Evolutionary conservation across 1,140 invertebrate genomes (phyloP).

Genomic region (Drosophila serrata): DNA sequence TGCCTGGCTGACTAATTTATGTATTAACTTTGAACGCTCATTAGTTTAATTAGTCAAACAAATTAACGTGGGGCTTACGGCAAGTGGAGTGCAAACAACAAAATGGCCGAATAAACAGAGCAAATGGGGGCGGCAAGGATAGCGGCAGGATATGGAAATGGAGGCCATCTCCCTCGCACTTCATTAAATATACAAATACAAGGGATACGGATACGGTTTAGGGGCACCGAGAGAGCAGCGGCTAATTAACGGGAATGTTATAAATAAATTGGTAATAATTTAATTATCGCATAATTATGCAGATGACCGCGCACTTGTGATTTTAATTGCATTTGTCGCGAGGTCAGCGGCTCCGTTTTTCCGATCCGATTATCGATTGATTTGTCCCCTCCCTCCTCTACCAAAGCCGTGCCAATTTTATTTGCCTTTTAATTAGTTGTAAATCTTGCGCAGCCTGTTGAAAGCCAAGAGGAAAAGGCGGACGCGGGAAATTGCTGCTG

Average conservation of each 20-base stretch:
- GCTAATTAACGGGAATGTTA: conserved; percentile 37
- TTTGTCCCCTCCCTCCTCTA: background rate
- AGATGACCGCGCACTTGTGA: conserved; percentile 75
- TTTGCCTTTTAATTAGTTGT: conserved; percentile 77
- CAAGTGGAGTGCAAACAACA: conserved; percentile 80
- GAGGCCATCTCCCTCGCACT: conserved; percentile 52
- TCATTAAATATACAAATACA: conserved; percentile 77
- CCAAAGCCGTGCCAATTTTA: conserved; percentile 14
- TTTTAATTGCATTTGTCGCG: conserved; percentile 71
- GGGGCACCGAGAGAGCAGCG: background rate
- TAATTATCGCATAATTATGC: conserved; percentile 84
- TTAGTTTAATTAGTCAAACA: conserved; percentile 85
- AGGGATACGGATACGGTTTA: conserved; percentile 33
- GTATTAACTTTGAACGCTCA: conserved; percentile 85
- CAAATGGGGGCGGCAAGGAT: background rate
- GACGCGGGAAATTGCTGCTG: conserved; percentile 23
- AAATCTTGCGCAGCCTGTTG: conserved; percentile 64
- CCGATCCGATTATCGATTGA: conserved; percentile 55
- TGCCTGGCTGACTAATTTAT: conserved; percentile 74
- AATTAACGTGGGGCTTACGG: conserved; percentile 81
- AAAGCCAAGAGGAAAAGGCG: conserved; percentile 31
- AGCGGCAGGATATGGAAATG: background rate
- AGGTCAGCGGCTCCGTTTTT: conserved; percentile 60
- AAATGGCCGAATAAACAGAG: conserved; percentile 78
- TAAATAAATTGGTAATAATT: conserved; percentile 79